These are phyloP conservation scores for Anser brachyrhynchus DNA, from an alignment of 2,113 vertebrate species.

Conservation along the genomic window DNA sequence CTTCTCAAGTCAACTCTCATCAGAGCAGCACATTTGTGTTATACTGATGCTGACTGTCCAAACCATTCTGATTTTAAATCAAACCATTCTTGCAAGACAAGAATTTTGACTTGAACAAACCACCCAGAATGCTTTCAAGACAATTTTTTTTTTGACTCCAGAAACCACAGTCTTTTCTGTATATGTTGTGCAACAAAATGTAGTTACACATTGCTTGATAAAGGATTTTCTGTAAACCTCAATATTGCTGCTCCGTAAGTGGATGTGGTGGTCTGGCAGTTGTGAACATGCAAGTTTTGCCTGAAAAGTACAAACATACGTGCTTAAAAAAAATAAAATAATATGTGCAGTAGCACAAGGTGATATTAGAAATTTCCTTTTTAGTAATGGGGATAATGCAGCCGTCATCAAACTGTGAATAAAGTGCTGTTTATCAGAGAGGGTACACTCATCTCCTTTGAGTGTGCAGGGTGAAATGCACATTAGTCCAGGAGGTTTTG, in stretches of 20 bases:
- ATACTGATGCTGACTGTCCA: background rate
- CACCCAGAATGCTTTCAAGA: constrained; percentile 8
- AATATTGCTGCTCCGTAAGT: constrained; percentile 40
- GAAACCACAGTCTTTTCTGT: constrained; percentile 24
- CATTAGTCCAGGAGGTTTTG: background rate
- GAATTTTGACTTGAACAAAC: background rate
- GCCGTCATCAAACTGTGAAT: constrained; percentile 33
- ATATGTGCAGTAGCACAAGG: background rate
- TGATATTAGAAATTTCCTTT: constrained; percentile 42
- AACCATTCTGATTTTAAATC: background rate
- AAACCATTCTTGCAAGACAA: background rate
- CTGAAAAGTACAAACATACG: constrained; percentile 28
- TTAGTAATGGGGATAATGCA: constrained; percentile 50
- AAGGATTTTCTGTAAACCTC: constrained; percentile 28
- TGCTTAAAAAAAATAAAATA: constrained; percentile 43
- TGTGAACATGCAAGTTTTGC: background rate
- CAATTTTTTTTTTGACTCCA: background rate
- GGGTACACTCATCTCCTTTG: constrained; percentile 22
- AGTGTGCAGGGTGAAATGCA: background rate
- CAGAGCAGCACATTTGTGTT: background rate
- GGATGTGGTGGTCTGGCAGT: constrained; percentile 46
- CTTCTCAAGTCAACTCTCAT: background rate
- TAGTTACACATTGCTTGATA: constrained; percentile 16
- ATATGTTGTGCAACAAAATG: constrained; percentile 46
- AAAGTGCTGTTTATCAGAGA: constrained; percentile 63